A percentile compares a stretch with the other conserved stretches of the same genome.
Conservation (phyloP, 2,113 vertebrate species). For the Taurulus bubalis region DNA sequence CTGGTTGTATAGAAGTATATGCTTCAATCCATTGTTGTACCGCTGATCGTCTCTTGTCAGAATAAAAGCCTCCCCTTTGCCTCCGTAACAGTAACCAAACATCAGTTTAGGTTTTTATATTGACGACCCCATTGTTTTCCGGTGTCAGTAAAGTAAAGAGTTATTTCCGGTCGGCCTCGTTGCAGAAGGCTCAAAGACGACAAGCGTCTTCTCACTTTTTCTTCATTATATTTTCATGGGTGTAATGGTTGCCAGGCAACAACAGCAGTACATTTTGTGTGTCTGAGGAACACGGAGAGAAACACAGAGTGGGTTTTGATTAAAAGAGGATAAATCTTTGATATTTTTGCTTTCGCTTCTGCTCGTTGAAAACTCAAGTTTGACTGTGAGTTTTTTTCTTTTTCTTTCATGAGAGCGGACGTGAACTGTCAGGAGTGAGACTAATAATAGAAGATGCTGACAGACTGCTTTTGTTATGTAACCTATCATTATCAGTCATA, state of each 20-base stretch:
- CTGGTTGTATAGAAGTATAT: no score
- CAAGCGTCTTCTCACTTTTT: slow-evolving; percentile 51
- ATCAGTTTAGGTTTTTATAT: no score
- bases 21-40: background rate
- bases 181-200: slow-evolving; percentile 45
- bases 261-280: slow-evolving; percentile 35
- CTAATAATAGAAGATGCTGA: background rate
- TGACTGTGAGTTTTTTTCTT: background rate
- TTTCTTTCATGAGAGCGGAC: background rate
- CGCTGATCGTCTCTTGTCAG: no score
- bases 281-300: slow-evolving; percentile 33
- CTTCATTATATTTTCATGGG: slow-evolving; percentile 62
- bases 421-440: slow-evolving; percentile 13
- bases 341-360: slow-evolving; percentile 34
- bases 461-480: background rate
- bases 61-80: no score
- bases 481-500: no score
- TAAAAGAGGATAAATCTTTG: slow-evolving; percentile 54
- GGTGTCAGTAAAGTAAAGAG: no score
- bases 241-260: slow-evolving; percentile 71
- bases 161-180: no score
- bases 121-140: no score
- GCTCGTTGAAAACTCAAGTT: slow-evolving; percentile 32
- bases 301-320: slow-evolving; percentile 53
- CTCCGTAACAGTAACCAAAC: no score